These are phyloP conservation scores for Oegoconia quadripuncta DNA, from an alignment of 2,888 invertebrate genomes.

Conservation along the genomic window DNA sequence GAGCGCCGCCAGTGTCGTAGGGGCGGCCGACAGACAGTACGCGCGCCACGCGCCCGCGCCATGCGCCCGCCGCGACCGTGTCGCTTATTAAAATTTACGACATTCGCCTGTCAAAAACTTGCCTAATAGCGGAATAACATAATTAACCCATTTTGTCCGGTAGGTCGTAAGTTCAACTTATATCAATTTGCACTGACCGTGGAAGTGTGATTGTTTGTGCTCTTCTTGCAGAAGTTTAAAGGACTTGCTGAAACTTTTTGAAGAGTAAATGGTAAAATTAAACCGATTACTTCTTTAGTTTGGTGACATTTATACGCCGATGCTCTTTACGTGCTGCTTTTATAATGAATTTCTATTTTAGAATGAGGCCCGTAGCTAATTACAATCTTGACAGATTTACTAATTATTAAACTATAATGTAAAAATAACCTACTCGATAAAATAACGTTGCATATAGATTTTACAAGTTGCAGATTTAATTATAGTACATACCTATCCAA, in stretches of 20 bases:
- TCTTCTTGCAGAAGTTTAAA: conserved; percentile 32
- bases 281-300: conserved; percentile 18
- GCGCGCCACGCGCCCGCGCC: conserved; percentile 8
- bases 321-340: too few relatives aligned
- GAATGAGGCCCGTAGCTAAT: not conserved
- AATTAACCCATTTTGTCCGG: conserved; percentile 36
- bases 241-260: conserved; percentile 39
- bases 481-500: too few relatives aligned
- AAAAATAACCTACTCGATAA: too few relatives aligned
- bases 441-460: too few relatives aligned
- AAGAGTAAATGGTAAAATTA: conserved; percentile 32
- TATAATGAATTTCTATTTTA: not conserved
- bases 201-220: conserved; percentile 45
- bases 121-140: conserved; percentile 37
- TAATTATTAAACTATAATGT: too few relatives aligned
- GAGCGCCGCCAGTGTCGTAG: conserved; percentile 49
- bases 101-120: conserved; percentile 53
- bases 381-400: conserved; percentile 8
- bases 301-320: too few relatives aligned
- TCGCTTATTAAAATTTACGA: conserved; percentile 57
- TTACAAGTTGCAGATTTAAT: too few relatives aligned
- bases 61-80: conserved; percentile 17
- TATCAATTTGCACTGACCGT: conserved; percentile 28
- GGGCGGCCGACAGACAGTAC: conserved; percentile 42
- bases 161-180: conserved; percentile 31